A percentile compares a stretch with the other conserved stretches of the same genome.
Evolutionary conservation across 2,113 vertebrate species (phyloP).

Genomic region (Macrotis lagotis): DNA sequence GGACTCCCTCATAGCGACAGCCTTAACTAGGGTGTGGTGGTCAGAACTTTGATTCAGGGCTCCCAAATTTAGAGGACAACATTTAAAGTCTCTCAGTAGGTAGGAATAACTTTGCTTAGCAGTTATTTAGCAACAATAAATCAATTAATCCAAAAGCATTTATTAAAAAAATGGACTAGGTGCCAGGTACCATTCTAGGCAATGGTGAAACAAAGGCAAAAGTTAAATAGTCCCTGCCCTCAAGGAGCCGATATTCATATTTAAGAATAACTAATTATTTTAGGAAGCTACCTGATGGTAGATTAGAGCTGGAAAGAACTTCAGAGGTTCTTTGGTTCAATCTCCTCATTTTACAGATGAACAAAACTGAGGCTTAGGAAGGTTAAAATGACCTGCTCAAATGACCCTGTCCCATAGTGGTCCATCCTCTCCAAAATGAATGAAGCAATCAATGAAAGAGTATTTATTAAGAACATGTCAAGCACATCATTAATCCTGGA

Average conservation of each 20-base stretch:
- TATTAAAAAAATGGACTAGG: neutral
- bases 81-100: neutral
- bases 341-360: neutral
- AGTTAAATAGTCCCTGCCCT: neutral
- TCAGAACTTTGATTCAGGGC: neutral
- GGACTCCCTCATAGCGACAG: neutral
- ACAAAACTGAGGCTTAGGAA: neutral
- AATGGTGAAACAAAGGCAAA: neutral
- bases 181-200: neutral
- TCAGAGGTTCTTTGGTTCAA: neutral
- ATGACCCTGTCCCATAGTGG: neutral
- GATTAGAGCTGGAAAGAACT: neutral
- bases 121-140: neutral
- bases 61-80: neutral
- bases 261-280: neutral
- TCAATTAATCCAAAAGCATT: neutral
- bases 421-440: neutral
- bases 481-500: neutral
- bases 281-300: neutral
- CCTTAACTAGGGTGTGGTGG: neutral
- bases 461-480: neutral
- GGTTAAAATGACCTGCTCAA: neutral
- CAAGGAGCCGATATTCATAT: neutral
- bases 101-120: neutral
- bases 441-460: neutral